Evolutionary conservation across 1,140 invertebrate species (phyloP).

Genomic region (Danaus melanippus): DNA sequence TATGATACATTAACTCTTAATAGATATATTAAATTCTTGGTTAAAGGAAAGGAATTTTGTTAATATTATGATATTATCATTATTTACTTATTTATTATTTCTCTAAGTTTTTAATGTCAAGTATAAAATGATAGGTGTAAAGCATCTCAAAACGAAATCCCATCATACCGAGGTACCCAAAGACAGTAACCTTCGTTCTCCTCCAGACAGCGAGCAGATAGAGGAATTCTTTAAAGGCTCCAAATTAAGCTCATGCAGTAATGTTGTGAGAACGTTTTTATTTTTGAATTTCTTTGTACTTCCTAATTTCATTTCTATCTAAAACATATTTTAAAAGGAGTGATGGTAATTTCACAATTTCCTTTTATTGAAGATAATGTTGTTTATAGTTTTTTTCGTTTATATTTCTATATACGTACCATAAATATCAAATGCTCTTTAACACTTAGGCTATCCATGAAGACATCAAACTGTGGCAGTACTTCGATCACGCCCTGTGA

Average conservation of each 20-base stretch:
- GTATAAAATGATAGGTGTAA: too few species aligned
- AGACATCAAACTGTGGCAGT: slow-evolving; percentile 52
- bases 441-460: slow-evolving; percentile 47
- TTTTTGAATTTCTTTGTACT: slow-evolving; percentile 35
- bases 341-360: too few species aligned
- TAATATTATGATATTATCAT: too few species aligned
- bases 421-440: slow-evolving; percentile 59
- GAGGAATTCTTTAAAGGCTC: slow-evolving; percentile 29
- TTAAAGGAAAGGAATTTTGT: too few species aligned
- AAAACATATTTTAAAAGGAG: slow-evolving; percentile 23
- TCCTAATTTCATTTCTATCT: slow-evolving; percentile 63
- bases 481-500: slow-evolving; percentile 37
- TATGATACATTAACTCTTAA: background rate
- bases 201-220: slow-evolving; percentile 45
- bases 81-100: too few species aligned
- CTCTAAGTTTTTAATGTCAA: too few species aligned
- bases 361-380: too few species aligned
- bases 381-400: too few species aligned
- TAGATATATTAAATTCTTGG: slow-evolving; percentile 16
- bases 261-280: slow-evolving; percentile 21
- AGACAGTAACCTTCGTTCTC: slow-evolving; percentile 47
- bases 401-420: slow-evolving; percentile 30
- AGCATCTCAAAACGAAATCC: too few species aligned
- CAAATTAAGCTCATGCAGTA: slow-evolving; percentile 45
- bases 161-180: slow-evolving; percentile 43